A percentile compares a stretch with the other conserved stretches of the same genome.
Evolutionary conservation across 2,888 invertebrate genomes (phyloP).

Genomic region (Eristalis intricaria): DNA sequence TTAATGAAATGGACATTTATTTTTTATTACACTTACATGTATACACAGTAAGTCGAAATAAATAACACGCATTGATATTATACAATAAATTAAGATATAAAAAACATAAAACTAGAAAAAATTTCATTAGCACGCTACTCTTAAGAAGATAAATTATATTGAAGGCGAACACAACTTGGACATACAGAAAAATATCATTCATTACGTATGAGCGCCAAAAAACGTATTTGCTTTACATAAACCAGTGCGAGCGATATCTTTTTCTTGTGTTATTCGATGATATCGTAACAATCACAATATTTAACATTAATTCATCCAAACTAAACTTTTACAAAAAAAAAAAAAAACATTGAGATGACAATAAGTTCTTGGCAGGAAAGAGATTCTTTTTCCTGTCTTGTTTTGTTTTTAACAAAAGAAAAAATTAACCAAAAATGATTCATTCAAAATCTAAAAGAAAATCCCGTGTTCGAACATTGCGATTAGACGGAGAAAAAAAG

Average conservation of each 20-base stretch:
- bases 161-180: conserved; percentile 55
- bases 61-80: conserved; percentile 71
- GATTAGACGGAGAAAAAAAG: conserved; percentile 16
- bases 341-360: conserved; percentile 14
- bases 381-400: conserved; percentile 25
- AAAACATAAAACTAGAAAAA: conserved; percentile 64
- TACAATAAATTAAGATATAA: conserved; percentile 71
- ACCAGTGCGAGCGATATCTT: conserved; percentile 35
- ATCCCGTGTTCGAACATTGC: conserved; percentile 48
- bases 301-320: conserved; percentile 4
- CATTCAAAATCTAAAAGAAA: conserved; percentile 22
- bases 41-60: conserved; percentile 66
- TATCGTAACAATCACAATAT: conserved; percentile 12
- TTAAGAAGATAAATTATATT: conserved; percentile 50
- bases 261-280: not conserved
- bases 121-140: conserved; percentile 58
- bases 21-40: conserved; percentile 61
- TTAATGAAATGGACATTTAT: conserved; percentile 72
- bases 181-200: conserved; percentile 21
- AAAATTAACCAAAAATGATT: conserved; percentile 15
- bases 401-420: conserved; percentile 1
- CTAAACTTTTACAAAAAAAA: conserved; percentile 11
- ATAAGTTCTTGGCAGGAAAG: conserved; percentile 34
- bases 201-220: conserved; percentile 12
- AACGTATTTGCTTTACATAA: conserved; percentile 41